phyloP scores from a whole-genome alignment of 1,140 invertebrate species.

The Brachystomella parvula region DNA sequence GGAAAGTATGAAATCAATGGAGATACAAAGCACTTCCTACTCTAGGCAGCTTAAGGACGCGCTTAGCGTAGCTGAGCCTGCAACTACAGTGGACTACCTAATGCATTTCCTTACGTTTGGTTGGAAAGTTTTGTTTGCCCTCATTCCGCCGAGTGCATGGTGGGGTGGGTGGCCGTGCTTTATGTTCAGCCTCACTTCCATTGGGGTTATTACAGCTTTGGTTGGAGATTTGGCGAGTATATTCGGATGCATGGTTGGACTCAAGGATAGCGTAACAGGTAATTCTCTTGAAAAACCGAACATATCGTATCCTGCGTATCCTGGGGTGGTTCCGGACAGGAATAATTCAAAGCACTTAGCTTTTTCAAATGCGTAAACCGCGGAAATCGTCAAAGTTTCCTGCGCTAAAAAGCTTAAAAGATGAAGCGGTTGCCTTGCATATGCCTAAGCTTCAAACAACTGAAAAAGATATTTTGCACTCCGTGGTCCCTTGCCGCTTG shows the following conservation, averaged over 20 bases:
- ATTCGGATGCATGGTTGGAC: constrained; percentile 56
- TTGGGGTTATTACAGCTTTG: constrained; percentile 55
- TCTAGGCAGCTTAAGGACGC: constrained; percentile 52
- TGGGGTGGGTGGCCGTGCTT: constrained; percentile 58
- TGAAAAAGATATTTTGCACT: too few species aligned
- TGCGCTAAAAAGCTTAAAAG: too few species aligned
- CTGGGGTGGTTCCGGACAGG: too few species aligned
- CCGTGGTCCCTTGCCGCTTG: too few species aligned
- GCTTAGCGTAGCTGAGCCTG: constrained; percentile 54
- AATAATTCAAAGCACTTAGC: too few species aligned
- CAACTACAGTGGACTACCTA: constrained; percentile 52
- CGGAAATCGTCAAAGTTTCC: too few species aligned
- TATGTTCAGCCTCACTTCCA: constrained; percentile 49
- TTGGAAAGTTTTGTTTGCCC: constrained; percentile 47
- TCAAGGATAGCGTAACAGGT: constrained; percentile 53
- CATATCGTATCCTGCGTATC: too few species aligned
- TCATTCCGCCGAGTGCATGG: constrained; percentile 17
- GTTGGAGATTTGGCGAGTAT: constrained; percentile 56
- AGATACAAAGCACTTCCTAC: constrained; percentile 52
- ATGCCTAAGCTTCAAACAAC: too few species aligned
- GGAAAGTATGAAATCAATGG: constrained; percentile 51
- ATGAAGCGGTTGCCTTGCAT: too few species aligned
- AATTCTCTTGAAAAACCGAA: too few species aligned
- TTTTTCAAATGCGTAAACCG: too few species aligned
- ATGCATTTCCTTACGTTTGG: constrained; percentile 62